These are phyloP conservation scores for Brachyopa scutellaris DNA, from an alignment of 2,888 invertebrate genomes.

Conservation along the genomic window DNA sequence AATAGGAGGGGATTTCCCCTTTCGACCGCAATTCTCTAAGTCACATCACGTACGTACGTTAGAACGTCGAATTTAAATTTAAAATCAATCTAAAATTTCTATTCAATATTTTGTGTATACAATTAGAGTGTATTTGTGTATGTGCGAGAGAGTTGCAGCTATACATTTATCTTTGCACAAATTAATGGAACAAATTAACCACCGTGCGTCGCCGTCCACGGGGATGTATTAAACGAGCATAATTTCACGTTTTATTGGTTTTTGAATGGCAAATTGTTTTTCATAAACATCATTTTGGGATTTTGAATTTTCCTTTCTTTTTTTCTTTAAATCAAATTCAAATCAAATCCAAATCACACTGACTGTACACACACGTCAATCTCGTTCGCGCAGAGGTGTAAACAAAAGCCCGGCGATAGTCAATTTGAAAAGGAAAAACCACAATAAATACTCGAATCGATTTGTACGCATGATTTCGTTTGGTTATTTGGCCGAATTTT, in stretches of 20 bases:
- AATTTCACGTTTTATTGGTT: conserved; percentile 48
- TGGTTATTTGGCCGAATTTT: background rate
- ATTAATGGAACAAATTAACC: conserved; percentile 46
- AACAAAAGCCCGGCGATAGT: conserved; percentile 45
- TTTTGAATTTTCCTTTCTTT: background rate
- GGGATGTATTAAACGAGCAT: too few relatives aligned
- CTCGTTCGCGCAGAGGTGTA: conserved; percentile 10
- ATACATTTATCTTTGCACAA: conserved; percentile 23
- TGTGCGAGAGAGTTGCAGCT: background rate
- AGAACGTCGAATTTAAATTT: conserved; percentile 36
- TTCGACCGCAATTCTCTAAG: conserved; percentile 15
- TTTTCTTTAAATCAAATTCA: conserved; percentile 27
- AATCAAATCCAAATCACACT: conserved; percentile 60
- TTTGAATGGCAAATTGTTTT: conserved; percentile 18
- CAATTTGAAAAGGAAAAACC: conserved; percentile 3
- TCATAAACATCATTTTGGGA: conserved; percentile 41
- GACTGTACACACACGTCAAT: conserved; percentile 61
- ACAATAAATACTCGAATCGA: conserved; percentile 22
- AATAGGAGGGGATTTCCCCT: background rate
- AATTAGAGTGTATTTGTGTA: too few relatives aligned
- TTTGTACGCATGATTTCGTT: conserved; percentile 51
- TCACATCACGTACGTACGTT: conserved; percentile 13
- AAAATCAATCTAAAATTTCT: conserved; percentile 55
- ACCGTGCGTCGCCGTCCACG: background rate
- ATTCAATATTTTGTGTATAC: background rate